Base-by-base conservation (phyloP, 2,888 invertebrate genomes). In the Pheosia tremula region DNA sequence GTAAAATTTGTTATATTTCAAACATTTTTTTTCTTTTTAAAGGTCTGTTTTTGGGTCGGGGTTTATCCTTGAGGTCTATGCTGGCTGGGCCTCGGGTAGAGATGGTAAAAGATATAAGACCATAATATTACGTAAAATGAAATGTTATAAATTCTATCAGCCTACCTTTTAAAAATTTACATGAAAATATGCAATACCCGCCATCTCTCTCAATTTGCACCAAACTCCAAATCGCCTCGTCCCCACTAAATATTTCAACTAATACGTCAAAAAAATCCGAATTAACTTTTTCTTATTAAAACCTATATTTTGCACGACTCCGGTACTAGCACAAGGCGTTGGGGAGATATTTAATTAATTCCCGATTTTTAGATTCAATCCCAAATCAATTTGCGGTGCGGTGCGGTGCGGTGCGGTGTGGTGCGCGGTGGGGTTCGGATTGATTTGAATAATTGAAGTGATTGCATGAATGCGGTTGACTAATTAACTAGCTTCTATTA, bases 381-480 rank as follows among this genome's bases (percentile, higher is more conserved):
- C 67, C 58, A 62, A 72, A 74, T 69, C 71, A 75, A 77, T 78
- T 63, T 67, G 56, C 36, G 62, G 60, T 58, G 71, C 6, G 69
- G 72, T 72, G 63, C 24, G 24, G 24, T 24, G 24, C 24, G 24
- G 24, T 24, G 77, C 75, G 76, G 64, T 58, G n/a, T n/a, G 69
- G 72, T 72, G 63, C 24, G 24, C 24, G 24, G 24, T 24, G 77
- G 77, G 76, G 64, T 58, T 67, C 55, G 56, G 36, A 62, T 62
- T 69, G 60, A 76, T 71, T 76, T 77, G 74, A 75, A 74, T 77
- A 78, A 71, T 71, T 62, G 59, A 67, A 62, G 13, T 75, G 68
- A 75, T 75, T 72, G 75, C 65, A 60, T 39, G 64, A 60, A 66
- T 64, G 75, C 63, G 77, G 72, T 69, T 77, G 62, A 50, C 61